phyloP scores from a whole-genome alignment of 2,888 invertebrate species.

The Polydrusus pterygomalis region DNA sequence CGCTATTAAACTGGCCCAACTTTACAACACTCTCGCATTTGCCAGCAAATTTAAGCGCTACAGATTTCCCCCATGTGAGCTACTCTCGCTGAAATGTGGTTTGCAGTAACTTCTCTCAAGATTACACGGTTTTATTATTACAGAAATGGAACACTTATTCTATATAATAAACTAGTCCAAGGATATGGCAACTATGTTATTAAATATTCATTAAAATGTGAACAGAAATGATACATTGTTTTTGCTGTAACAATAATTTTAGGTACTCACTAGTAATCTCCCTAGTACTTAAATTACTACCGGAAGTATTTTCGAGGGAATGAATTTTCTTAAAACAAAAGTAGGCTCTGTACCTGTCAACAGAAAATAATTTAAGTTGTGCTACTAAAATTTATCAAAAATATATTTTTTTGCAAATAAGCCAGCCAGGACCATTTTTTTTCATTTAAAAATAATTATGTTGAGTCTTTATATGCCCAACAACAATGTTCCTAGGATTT shows the following conservation, averaged over 20 bases:
- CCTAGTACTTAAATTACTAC: too few species aligned
- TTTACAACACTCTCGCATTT: constrained; percentile 34
- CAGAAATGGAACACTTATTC: constrained; percentile 5
- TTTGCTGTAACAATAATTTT: not conserved
- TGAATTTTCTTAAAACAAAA: too few species aligned
- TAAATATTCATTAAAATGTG: not conserved
- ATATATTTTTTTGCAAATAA: too few species aligned
- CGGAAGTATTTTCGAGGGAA: too few species aligned
- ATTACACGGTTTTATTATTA: constrained; percentile 25
- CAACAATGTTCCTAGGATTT: too few species aligned
- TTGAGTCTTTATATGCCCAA: too few species aligned
- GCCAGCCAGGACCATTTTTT: too few species aligned
- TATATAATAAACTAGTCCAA: not conserved
- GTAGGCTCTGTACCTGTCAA: too few species aligned
- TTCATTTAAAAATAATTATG: too few species aligned
- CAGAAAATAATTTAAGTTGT: too few species aligned
- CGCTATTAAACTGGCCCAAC: constrained; percentile 32
- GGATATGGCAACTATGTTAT: not conserved
- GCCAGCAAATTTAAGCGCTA: constrained; percentile 39
- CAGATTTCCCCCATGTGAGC: constrained; percentile 50
- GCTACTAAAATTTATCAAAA: too few species aligned
- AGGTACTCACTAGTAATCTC: too few species aligned
- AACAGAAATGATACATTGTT: not conserved
- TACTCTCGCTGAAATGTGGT: constrained; percentile 43
- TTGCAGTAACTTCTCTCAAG: constrained; percentile 28